Conservation (phyloP, 1,140 invertebrate genomes). For the Venustaconcha ellipsiformis region DNA sequence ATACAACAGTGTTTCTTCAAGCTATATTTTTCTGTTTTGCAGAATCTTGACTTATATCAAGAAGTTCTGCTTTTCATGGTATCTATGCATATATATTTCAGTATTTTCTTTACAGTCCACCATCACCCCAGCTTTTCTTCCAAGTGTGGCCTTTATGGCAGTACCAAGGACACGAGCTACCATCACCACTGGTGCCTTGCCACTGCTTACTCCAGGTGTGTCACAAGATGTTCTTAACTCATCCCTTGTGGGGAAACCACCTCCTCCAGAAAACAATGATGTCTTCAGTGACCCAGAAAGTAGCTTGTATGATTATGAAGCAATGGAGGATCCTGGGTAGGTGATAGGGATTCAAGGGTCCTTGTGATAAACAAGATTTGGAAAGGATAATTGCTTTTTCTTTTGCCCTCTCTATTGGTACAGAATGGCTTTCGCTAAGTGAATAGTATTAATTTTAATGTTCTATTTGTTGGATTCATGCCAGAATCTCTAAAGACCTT, state of each 20-base stretch:
- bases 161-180: constrained; percentile 50
- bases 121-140: constrained; percentile 50
- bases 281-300: constrained; percentile 60
- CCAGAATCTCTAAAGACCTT: too few relatives aligned
- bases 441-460: too few relatives aligned
- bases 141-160: constrained; percentile 45
- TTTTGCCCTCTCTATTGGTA: too few relatives aligned
- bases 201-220: constrained; percentile 32
- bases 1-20: too few relatives aligned
- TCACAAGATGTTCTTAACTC: constrained; percentile 42
- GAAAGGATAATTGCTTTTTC: too few relatives aligned
- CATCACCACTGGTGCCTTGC: constrained; percentile 8
- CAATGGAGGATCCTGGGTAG: constrained; percentile 56
- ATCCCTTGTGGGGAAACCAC: constrained; percentile 35
- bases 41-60: too few relatives aligned
- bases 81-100: too few relatives aligned
- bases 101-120: constrained; percentile 34
- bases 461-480: too few relatives aligned
- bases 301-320: constrained; percentile 60
- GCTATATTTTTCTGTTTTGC: too few relatives aligned
- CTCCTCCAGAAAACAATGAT: constrained; percentile 30
- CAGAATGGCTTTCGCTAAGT: too few relatives aligned
- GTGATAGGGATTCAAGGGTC: background rate
- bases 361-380: too few relatives aligned
- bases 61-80: too few relatives aligned